Evolutionary conservation across 2,113 vertebrate species (phyloP), one percentile per base, ranked within the genome.

Genomic region (Greenwoodochromis staneri): DNA sequence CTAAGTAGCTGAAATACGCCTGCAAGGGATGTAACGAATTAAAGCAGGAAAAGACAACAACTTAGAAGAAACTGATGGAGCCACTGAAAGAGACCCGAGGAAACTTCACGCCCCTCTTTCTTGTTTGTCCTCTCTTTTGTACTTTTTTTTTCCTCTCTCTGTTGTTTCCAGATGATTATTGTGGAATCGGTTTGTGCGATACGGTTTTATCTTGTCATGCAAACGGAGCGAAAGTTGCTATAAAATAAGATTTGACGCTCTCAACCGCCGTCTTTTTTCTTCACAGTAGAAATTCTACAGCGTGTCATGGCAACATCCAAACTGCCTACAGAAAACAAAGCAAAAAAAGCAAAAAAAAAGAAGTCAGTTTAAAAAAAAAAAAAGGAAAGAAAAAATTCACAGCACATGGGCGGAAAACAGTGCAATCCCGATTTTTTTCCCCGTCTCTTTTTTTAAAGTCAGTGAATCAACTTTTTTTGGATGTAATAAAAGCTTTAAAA

Each of bases 401-500:
- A 83, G 86, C 31, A 27, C 14, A 29, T 85, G 84, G 71, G 45
- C 83, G 71, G 82, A 92, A 89, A 88, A 93, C 45, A 82, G 81
- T 92, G 87, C 82, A 91, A 89, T 90, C 91, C 24, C 31, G 9
- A 85, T 86, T 91, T 91, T 63, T 83, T 69, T 2, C 61, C 61
- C 40, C 2, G 27, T 85, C 55, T 29, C 9, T 81, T 53, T 90
- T 61, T 92, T 88, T 88, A 45, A 63, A 85, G 78, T 86, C 59
- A 5, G 40, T 88, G 86, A 83, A 88, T 91, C 36, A 61, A 80
- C 76, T 49, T 81, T 86, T 89, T 95, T 95, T 89, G 91, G 93
- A 95, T 95, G 94, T 96, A 94, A 94, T 91, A 89, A 95, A 93
- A 96, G 95, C 95, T 96, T 96, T 96, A 95, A 95, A 90, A 95